phyloP scores from a whole-genome alignment of 1,140 invertebrate species.

The Odontomachus brunneus region DNA sequence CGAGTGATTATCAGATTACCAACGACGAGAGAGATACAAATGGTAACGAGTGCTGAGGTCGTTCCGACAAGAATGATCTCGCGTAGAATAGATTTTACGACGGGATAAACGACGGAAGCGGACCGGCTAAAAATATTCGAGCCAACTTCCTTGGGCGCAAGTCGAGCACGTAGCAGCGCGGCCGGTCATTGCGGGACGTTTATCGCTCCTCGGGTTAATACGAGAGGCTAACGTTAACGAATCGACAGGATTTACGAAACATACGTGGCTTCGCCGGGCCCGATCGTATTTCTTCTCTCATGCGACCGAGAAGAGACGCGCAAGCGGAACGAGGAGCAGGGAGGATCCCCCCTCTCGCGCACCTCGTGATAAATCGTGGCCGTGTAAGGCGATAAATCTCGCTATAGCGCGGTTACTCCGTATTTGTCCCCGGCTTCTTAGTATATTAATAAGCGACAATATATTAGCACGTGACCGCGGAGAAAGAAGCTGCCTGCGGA shows the following conservation, averaged over 20 bases:
- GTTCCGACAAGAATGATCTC: not conserved
- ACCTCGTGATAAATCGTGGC: conserved; percentile 71
- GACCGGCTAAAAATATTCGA: conserved; percentile 43
- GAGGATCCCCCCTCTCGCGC: conserved; percentile 45
- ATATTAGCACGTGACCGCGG: conserved; percentile 42
- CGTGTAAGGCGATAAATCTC: conserved; percentile 71
- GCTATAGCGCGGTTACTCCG: conserved; percentile 67
- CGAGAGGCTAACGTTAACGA: conserved; percentile 72
- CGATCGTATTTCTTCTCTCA: conserved; percentile 72
- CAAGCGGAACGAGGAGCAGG: not conserved
- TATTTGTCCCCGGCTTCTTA: conserved; percentile 70
- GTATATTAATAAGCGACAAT: conserved; percentile 70
- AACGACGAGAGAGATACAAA: not conserved
- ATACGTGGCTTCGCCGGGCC: conserved; percentile 64
- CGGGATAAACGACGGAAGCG: conserved; percentile 9
- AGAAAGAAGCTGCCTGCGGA: conserved; percentile 30
- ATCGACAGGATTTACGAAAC: conserved; percentile 74
- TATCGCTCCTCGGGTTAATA: conserved; percentile 68
- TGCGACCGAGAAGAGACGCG: conserved; percentile 53
- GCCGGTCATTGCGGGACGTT: conserved; percentile 65
- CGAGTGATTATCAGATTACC: not conserved
- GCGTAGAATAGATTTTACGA: conserved; percentile 16
- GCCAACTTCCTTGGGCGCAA: not conserved
- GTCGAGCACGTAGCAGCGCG: conserved; percentile 42
- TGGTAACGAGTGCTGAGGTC: not conserved